Conservation (phyloP, 2,113 vertebrate species). For the Formicarius rufipectus region DNA sequence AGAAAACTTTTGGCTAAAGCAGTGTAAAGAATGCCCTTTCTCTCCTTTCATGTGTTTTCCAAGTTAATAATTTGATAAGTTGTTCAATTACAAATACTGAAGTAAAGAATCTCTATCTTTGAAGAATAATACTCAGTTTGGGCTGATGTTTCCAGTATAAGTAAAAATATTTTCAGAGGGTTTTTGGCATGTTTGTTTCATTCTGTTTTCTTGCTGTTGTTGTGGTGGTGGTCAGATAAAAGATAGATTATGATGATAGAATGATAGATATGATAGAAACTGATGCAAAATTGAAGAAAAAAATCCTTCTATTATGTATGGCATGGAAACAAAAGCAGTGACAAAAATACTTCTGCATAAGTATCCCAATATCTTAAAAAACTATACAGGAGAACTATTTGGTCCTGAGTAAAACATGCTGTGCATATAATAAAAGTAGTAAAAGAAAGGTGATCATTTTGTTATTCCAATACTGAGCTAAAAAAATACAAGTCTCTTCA, state of each 20-base stretch:
- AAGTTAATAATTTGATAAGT: not conserved
- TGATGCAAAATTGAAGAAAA: not conserved
- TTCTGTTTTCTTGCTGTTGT: not conserved
- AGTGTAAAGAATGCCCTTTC: not conserved
- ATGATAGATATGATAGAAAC: not conserved
- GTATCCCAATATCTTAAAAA: not conserved
- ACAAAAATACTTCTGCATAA: not conserved
- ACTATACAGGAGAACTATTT: not conserved
- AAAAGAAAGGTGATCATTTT: not conserved
- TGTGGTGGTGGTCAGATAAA: not conserved
- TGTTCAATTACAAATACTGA: not conserved
- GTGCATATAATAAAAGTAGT: rapidly evolving
- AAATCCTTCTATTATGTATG: not conserved
- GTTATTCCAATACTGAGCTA: not conserved
- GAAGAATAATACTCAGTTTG: not conserved
- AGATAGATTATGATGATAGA: not conserved
- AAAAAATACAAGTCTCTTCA: not conserved
- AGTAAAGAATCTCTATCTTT: not conserved
- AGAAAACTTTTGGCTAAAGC: not conserved
- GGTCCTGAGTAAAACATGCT: not conserved
- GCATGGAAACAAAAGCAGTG: not conserved
- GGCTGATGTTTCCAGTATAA: not conserved
- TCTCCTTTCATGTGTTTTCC: not conserved
- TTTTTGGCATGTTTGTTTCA: not conserved
- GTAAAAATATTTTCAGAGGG: not conserved